A percentile compares a stretch with the other conserved stretches of the same genome.
phyloP scores from a whole-genome alignment of 2,113 vertebrate genomes.

The Mormyrus lacerda region DNA sequence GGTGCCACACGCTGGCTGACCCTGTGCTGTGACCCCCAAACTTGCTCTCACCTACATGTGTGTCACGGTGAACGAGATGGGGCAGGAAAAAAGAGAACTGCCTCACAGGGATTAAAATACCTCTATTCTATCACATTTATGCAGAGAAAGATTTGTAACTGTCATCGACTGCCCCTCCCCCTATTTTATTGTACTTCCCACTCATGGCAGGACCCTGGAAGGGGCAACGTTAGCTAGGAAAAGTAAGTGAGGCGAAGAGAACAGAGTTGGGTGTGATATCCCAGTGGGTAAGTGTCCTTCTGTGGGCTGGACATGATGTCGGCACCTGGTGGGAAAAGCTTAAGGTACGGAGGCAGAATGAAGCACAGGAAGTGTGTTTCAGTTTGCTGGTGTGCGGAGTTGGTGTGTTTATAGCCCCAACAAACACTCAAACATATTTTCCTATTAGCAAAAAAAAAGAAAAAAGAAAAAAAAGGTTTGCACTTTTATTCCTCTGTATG shows the following conservation, averaged over 20 bases:
- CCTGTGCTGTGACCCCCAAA: too few relatives aligned
- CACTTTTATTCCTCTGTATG: not conserved
- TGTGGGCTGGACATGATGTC: not conserved
- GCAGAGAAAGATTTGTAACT: not conserved
- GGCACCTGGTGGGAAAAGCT: not conserved
- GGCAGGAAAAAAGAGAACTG: too few relatives aligned
- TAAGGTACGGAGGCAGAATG: not conserved
- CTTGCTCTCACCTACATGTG: too few relatives aligned
- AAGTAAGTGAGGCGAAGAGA: not conserved
- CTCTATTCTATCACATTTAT: not conserved
- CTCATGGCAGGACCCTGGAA: not conserved
- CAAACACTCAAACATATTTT: not conserved
- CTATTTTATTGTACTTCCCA: not conserved
- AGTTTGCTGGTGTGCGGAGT: not conserved
- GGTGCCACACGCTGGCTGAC: too few relatives aligned
- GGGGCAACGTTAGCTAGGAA: not conserved
- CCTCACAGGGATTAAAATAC: too few relatives aligned
- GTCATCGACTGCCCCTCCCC: not conserved
- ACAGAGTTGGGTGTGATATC: not conserved
- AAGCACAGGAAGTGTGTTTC: not conserved
- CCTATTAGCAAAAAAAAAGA: not conserved
- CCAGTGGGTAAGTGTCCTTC: not conserved
- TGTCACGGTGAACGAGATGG: too few relatives aligned
- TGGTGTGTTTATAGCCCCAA: not conserved
- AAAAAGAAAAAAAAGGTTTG: not conserved